Percentiles rank a stretch among this genome's conserved stretches.
Evolutionary conservation across 2,888 invertebrate species (phyloP).

Genomic region (Rhamphomyia laevipes): DNA sequence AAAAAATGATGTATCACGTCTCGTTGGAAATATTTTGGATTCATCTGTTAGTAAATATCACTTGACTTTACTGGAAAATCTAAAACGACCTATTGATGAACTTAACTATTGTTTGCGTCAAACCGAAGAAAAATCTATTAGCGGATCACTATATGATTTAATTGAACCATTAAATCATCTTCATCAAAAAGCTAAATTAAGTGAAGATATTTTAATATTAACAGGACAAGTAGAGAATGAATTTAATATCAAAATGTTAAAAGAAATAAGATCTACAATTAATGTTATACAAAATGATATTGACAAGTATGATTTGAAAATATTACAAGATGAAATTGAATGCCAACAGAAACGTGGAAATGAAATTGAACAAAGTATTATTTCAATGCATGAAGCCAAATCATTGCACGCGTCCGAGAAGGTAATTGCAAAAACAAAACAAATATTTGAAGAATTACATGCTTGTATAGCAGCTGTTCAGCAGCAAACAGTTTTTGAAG

Average conservation of each 20-base stretch:
- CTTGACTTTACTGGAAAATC: conserved; percentile 39
- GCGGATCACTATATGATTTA: conserved; percentile 32
- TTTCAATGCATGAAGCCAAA: conserved; percentile 26
- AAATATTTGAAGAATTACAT: conserved; percentile 31
- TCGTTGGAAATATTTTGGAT: conserved; percentile 46
- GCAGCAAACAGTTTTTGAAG: conserved; percentile 16
- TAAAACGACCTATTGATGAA: conserved; percentile 42
- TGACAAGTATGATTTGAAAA: conserved; percentile 31
- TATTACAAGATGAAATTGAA: conserved; percentile 28
- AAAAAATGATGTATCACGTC: conserved; percentile 43
- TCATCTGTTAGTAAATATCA: conserved; percentile 31
- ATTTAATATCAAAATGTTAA: conserved; percentile 23
- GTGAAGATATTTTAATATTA: conserved; percentile 26
- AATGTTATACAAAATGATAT: conserved; percentile 29
- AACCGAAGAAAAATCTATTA: conserved; percentile 33
- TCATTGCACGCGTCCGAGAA: conserved; percentile 28
- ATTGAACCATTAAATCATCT: conserved; percentile 33
- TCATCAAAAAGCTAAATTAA: conserved; percentile 29
- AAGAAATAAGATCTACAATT: conserved; percentile 27
- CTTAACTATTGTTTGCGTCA: conserved; percentile 37
- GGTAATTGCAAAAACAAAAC: conserved; percentile 19
- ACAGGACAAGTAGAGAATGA: conserved; percentile 23
- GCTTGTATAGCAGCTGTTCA: conserved; percentile 25
- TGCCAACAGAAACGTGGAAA: conserved; percentile 25
- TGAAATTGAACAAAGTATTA: conserved; percentile 24